Evolutionary conservation across 2,888 invertebrate genomes (phyloP), one percentile per base, ranked within the genome.

Genomic region (Rotaria macrura): DNA sequence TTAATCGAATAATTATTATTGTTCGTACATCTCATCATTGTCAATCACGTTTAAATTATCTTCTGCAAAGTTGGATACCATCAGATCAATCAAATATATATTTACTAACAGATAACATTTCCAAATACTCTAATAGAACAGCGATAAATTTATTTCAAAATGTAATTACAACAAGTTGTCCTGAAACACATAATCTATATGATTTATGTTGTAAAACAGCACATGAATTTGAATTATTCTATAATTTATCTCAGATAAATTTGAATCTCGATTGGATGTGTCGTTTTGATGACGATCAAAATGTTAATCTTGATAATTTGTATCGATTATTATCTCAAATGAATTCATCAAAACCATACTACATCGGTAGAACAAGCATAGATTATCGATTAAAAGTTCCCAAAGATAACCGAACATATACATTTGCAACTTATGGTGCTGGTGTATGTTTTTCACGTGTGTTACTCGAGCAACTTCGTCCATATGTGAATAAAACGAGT

Each of bases 211-310:
- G 52, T 84, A 49, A 54, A 54, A 84, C 84, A 29, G 52, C 52
- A 12, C 23, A 43, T 84, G 84, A 84, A 52, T 52, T 84, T 34
- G 52, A 84, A 49, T 34, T 84, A 14, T 84, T 25, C 23, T 52
- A 52, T 38, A 49, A 84, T 54, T 38, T 49, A 49, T 29, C 84
- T 12, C 23, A 23, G 52, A 29, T 5, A 23, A 54, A 84, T 25
- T 17, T 4, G 2, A 23, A 20, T 40, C 20, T 54, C 52, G 34
- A 84, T 23, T 84, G 52, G 84, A 84, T 84, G 84, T 84, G 84
- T 52, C 52, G 84, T 23, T 84, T 84, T 52, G 84, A 84, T 38
- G 84, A 84, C 52, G 84, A 84, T 54, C 84, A 84, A 38, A 52
- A 84, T 52, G 49, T 84, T 29, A 84, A 84, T 84, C 20, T 84